Evolutionary conservation across 2,797 vertebrate genomes (phyloP).

Genomic region (Silurus aristotelis): DNA sequence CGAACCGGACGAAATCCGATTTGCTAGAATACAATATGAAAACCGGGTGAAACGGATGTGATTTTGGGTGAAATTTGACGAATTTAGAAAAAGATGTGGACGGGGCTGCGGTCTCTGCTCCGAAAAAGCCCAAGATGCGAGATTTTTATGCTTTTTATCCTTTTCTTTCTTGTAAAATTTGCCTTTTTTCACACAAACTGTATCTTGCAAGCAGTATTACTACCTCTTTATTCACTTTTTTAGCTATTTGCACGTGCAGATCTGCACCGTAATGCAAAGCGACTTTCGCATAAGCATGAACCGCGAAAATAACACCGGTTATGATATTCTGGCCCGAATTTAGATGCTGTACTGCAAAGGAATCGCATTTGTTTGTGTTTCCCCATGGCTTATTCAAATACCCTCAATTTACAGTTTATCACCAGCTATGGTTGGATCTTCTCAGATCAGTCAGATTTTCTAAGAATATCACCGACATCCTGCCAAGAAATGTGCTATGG

Average conservation of each 20-base stretch:
- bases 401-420: constrained; percentile 1
- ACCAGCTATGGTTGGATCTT: constrained; percentile 33
- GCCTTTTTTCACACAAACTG: too few relatives aligned
- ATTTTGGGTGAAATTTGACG: too few relatives aligned
- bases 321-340: background rate
- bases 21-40: background rate
- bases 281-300: background rate
- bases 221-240: background rate
- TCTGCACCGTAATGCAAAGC: background rate
- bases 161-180: too few relatives aligned
- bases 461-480: constrained; percentile 48
- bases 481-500: constrained; percentile 43
- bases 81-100: too few relatives aligned
- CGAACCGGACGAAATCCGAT: background rate
- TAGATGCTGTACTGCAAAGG: background rate
- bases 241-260: background rate
- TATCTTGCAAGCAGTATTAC: too few relatives aligned
- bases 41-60: background rate
- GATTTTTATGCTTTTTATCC: too few relatives aligned
- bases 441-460: constrained; percentile 48
- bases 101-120: too few relatives aligned
- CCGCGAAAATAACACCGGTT: background rate
- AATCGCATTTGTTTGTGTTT: constrained; percentile 11
- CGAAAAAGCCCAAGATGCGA: too few relatives aligned
- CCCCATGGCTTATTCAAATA: background rate